Percentiles rank a stretch among this genome's conserved stretches.
Conservation (phyloP, 2,888 invertebrate genomes). For the Mallateleia sp. region DNA sequence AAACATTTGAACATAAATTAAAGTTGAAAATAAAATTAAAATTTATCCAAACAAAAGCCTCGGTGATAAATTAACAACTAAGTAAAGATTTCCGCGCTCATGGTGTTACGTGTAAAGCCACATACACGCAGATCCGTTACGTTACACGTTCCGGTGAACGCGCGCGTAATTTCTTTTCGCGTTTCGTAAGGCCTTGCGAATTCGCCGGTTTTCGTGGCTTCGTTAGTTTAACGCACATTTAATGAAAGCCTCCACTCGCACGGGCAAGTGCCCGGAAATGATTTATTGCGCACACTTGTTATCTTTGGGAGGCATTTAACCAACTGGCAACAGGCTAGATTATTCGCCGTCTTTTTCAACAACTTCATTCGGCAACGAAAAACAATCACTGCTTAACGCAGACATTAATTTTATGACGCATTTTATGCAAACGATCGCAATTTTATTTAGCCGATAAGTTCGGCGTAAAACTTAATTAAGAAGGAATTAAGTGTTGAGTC, state of each 20-base stretch:
- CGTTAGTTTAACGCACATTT: constrained; percentile 44
- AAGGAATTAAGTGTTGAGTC: neutral
- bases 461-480: neutral
- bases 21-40: too few species aligned
- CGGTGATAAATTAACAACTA: constrained; percentile 19
- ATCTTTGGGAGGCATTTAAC: constrained; percentile 12
- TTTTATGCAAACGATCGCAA: neutral
- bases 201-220: constrained; percentile 52
- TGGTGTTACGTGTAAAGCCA: constrained; percentile 25
- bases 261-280: constrained; percentile 33
- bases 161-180: constrained; percentile 65
- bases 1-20: too few species aligned
- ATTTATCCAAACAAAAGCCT: neutral
- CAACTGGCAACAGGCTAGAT: neutral
- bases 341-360: neutral
- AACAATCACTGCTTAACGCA: constrained; percentile 2
- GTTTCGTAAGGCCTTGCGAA: constrained; percentile 63
- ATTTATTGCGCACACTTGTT: constrained; percentile 21
- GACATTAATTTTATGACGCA: neutral
- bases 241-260: constrained; percentile 27
- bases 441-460: neutral
- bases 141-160: constrained; percentile 70
- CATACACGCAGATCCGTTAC: constrained; percentile 64
- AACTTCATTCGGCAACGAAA: neutral
- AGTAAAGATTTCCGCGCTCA: constrained; percentile 33